Base-by-base conservation (phyloP, 2,888 invertebrate genomes). In the Catocala fraxini region DNA sequence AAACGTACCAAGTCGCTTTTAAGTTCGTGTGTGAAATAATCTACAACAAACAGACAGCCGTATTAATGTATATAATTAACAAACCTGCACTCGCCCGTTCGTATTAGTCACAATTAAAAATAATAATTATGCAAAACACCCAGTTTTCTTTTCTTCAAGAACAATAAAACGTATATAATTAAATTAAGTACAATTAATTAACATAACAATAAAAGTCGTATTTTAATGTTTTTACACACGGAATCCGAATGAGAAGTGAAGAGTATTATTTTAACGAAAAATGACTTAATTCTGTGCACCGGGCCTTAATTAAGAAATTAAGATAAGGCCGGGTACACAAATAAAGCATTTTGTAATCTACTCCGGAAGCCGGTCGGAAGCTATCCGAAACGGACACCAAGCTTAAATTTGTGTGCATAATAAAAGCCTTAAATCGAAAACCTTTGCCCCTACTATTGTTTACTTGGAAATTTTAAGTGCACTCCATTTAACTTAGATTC, bases 301-400 rank as follows among this genome's bases (percentile, higher is more conserved):
- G 71, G 82, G 75, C 73, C 75, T 89, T 92, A 91, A 93, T 93
- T 92, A 91, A 91, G 90, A 89, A 91, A 90, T 91, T 89, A 90
- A 91, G 92, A 93, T 93, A 92, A 88, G 77, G 71, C 58, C 43
- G 74, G 75, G 82, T 81, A 87, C 86, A 87, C 88, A 88, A 88
- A 91, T 87, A 88, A 89, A 89, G 81, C 83, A 84, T 85, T 89
- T 86, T 82, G 83, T 88, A 89, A 91, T 90, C 90, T 89, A 87
- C 81, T 68, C 89, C 90, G 91, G 92, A 92, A 91, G 82, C 85
- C 83, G 77, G 81, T 88, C 90, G 89, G 91, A 89, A 92, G 91
- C 89, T 84, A 82, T 82, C 84, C 84, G 82, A 86, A 86, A 83
- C 83, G 79, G 81, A 84, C 77, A 85, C 83, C 80, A 72, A 79